phyloP scores from a whole-genome alignment of 2,888 invertebrate genomes.

The Perdita meconis region DNA sequence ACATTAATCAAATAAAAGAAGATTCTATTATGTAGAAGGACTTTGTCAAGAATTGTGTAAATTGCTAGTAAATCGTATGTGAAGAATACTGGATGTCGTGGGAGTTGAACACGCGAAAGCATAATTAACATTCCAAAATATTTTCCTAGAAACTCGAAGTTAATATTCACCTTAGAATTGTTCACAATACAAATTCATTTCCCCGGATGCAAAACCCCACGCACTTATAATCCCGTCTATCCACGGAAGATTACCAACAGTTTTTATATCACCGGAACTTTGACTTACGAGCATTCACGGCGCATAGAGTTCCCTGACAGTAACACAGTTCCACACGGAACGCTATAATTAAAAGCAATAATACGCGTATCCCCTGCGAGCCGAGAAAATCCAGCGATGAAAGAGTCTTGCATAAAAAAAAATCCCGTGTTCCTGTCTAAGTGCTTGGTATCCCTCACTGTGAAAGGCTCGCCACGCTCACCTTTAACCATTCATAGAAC shows the following conservation, averaged over 20 bases:
- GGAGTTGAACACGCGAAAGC: too few species aligned
- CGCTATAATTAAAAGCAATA: conserved; percentile 36
- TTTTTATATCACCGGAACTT: not conserved
- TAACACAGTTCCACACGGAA: not conserved
- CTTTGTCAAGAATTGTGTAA: too few species aligned
- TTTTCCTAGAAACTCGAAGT: too few species aligned
- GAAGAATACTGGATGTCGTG: too few species aligned
- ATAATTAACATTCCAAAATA: too few species aligned
- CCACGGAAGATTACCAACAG: conserved; percentile 5
- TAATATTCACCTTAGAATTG: too few species aligned
- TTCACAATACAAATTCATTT: too few species aligned
- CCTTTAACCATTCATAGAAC: conserved; percentile 57
- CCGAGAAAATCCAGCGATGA: conserved; percentile 7
- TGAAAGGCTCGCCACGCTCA: conserved; percentile 57
- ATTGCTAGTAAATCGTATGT: too few species aligned
- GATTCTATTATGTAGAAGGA: too few species aligned
- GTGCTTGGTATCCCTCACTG: conserved; percentile 12
- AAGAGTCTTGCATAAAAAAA: conserved; percentile 31
- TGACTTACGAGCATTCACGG: not conserved
- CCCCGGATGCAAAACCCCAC: too few species aligned
- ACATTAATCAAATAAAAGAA: too few species aligned
- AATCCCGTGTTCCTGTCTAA: conserved; percentile 10
- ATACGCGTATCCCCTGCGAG: conserved; percentile 12
- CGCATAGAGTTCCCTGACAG: conserved; percentile 3
- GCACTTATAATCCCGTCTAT: too few species aligned